These are phyloP conservation scores for Rhingia rostrata DNA, from an alignment of 2,888 invertebrate genomes.

Conservation along the genomic window DNA sequence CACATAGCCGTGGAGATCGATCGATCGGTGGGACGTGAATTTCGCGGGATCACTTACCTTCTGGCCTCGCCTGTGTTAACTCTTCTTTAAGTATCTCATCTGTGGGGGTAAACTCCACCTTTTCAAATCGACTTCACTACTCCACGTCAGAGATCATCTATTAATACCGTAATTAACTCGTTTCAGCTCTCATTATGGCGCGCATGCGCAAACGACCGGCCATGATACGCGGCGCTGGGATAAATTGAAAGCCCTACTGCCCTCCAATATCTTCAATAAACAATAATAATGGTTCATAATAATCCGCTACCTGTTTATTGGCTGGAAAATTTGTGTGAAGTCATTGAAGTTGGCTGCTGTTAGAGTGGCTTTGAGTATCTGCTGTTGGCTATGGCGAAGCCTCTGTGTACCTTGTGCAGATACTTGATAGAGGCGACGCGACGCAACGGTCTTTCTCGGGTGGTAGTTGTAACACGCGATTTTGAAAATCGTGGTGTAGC, in stretches of 20 bases:
- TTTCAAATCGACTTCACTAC: slow-evolving; percentile 12
- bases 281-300: slow-evolving; percentile 66
- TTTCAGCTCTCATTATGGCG: slow-evolving; percentile 40
- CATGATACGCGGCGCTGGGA: slow-evolving; percentile 10
- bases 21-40: slow-evolving; percentile 11
- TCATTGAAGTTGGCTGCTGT: slow-evolving; percentile 53
- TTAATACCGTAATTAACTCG: slow-evolving; percentile 63
- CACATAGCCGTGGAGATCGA: neutral
- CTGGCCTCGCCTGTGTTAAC: neutral
- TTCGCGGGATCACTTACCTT: slow-evolving; percentile 10
- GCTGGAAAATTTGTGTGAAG: slow-evolving; percentile 71
- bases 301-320: slow-evolving; percentile 73
- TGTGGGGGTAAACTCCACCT: slow-evolving; percentile 47
- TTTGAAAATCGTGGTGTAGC: slow-evolving; percentile 66
- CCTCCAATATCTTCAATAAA: slow-evolving; percentile 71
- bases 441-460: slow-evolving; percentile 17
- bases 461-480: slow-evolving; percentile 65
- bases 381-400: neutral
- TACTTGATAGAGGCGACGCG: slow-evolving; percentile 18
- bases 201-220: slow-evolving; percentile 5
- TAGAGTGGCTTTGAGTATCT: neutral
- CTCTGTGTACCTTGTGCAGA: neutral
- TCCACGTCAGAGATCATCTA: slow-evolving; percentile 29
- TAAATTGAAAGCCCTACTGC: slow-evolving; percentile 71
- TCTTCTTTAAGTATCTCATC: neutral